Percentiles rank a stretch among this genome's conserved stretches.
Conservation (phyloP, 2,113 vertebrate species). For the Willisornis vidua region DNA sequence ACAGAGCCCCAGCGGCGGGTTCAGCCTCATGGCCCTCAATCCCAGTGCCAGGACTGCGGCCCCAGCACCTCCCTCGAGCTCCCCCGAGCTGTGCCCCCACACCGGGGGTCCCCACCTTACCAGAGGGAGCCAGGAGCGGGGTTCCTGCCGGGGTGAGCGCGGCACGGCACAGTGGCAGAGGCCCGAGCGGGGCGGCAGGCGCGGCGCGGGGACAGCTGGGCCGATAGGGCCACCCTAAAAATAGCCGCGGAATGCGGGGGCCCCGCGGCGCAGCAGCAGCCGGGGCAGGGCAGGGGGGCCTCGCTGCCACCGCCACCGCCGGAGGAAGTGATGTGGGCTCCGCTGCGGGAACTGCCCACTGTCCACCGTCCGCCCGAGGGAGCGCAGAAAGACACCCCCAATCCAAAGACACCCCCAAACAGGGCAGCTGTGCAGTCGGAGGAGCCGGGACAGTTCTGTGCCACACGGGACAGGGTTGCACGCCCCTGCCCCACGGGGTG, state of each 20-base stretch:
- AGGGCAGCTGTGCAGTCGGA: rapidly evolving
- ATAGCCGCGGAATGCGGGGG: conserved; percentile 76
- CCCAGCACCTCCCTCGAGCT: neutral
- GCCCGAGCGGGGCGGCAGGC: neutral
- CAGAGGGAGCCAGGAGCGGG: neutral
- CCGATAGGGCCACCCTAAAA: conserved; percentile 81
- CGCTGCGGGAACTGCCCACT: neutral
- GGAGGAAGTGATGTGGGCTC: conserved; percentile 70
- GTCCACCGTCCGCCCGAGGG: neutral
- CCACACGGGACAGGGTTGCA: rapidly evolving
- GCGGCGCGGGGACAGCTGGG: conserved; percentile 83
- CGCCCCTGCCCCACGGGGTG: rapidly evolving
- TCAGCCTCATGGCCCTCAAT: rapidly evolving
- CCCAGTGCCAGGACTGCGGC: neutral
- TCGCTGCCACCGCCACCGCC: neutral
- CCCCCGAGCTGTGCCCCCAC: neutral
- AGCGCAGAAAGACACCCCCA: neutral
- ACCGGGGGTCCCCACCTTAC: conserved; percentile 26
- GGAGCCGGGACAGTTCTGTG: neutral
- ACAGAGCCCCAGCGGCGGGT: rapidly evolving
- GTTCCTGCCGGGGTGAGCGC: neutral
- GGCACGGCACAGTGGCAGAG: conserved; percentile 66
- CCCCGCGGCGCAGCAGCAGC: conserved; percentile 25
- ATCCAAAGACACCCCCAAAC: neutral
- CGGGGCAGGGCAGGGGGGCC: neutral